phyloP scores from a whole-genome alignment of 1,140 invertebrate species.

The Polypedilum vanderplanki region DNA sequence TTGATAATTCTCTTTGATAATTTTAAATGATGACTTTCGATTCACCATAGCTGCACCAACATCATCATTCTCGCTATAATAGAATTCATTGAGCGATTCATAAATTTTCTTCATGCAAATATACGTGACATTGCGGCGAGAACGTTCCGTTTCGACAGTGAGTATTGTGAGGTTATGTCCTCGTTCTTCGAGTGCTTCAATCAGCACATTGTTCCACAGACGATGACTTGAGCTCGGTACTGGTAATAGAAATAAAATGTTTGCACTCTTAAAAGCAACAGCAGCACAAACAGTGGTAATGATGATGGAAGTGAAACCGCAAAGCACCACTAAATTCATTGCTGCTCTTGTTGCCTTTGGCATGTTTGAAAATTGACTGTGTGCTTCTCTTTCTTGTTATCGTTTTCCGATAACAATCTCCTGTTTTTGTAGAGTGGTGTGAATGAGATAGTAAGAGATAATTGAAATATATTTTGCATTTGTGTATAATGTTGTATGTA shows the following conservation, averaged over 20 bases:
- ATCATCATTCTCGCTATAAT: background rate
- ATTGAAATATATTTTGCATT: background rate
- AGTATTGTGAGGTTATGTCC: background rate
- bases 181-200: background rate
- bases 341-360: background rate
- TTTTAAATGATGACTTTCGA: background rate
- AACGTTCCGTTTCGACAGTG: slow-evolving; percentile 5
- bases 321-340: slow-evolving; percentile 19
- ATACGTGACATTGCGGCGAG: slow-evolving; percentile 9
- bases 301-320: slow-evolving; percentile 17
- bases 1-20: slow-evolving; percentile 25
- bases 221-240: background rate
- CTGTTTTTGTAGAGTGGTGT: too few relatives aligned
- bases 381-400: too few relatives aligned
- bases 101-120: slow-evolving; percentile 14
- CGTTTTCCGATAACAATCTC: too few relatives aligned
- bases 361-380: slow-evolving; percentile 8
- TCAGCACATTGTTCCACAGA: background rate
- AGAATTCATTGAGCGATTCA: background rate
- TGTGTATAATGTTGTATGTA: background rate
- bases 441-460: background rate
- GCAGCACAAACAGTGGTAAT: background rate
- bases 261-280: background rate
- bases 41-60: background rate
- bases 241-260: slow-evolving; percentile 22